Evolutionary conservation across 2,797 vertebrate species (phyloP), one percentile per base, ranked within the genome.

Genomic region (Spinus olivaceus): DNA sequence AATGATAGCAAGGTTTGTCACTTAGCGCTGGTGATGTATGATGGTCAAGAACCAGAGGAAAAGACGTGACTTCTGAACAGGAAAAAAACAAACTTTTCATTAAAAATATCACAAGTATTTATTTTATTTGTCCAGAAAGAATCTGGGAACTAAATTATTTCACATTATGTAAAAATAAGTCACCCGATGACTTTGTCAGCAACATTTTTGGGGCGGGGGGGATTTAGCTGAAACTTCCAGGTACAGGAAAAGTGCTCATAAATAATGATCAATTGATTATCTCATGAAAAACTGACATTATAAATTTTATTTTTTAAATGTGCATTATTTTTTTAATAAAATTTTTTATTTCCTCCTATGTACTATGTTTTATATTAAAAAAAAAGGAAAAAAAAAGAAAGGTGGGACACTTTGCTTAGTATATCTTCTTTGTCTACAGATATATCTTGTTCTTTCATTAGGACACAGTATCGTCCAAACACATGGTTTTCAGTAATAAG

Each of bases 291-390:
- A 21, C 1, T 11, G 12, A 41, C 5, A 22, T 37, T 35, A 46
- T 1, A 76, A 56, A 23, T 30, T 65, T 85, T 42, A 30, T 54
- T 71, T 77, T 50, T 5, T 12, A 69, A 42, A n/a, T 51, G 24
- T 20, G 2, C 4, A 64, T 35, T 44, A 35, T 60, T 79, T 60
- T 79, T 50, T 41, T 35, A 21, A 4, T 9, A 32, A 53, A 39
- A 23, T 0, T 32, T 3, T 25, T 5, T 41, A 23, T 37, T 69
- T 72, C 2, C 6, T 61, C 1, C 0, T 35, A 24, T 51, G 10
- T 49, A 49, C 1, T 1, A 15, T 8, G 1, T 13, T 71, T 67
- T 30, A 13, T 35, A 49, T 67, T 37, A 17, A 32, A 37, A 37
- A 25, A 46, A 42, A 30, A 37, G 37, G 37, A 37, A 50, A 14